Conservation (phyloP, 2,888 invertebrate genomes). For the Oscheius myriophilus region DNA sequence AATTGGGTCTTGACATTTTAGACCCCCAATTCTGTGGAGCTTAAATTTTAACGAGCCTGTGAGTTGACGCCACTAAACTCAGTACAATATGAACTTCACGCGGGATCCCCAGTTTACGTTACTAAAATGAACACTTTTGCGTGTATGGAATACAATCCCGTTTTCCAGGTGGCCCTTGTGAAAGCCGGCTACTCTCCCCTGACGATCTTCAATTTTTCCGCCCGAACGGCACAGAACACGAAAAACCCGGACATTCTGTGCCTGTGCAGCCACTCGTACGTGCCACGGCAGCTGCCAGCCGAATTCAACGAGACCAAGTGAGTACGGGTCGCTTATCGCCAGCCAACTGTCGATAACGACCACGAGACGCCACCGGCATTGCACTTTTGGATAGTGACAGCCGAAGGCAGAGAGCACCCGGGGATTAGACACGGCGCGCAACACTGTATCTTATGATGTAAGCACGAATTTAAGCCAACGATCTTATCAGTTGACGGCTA, state of each 20-base stretch:
- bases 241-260: constrained; percentile 68
- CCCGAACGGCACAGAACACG: constrained; percentile 68
- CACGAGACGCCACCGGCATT: neutral
- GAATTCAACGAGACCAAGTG: constrained; percentile 69
- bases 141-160: no score
- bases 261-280: constrained; percentile 65
- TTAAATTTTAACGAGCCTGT: no score
- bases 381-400: constrained; percentile 2
- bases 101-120: no score
- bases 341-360: constrained; percentile 1
- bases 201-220: constrained; percentile 70
- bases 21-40: no score
- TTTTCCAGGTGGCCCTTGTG: constrained; percentile 57
- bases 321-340: constrained; percentile 27
- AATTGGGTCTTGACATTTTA: no score
- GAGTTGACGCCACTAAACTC: no score
- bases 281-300: constrained; percentile 64
- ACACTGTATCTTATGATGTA: no score
- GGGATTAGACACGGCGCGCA: no score
- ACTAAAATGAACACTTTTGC: no score
- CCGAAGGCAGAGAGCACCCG: constrained; percentile 2
- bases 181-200: constrained; percentile 68
- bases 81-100: no score
- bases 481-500: no score
- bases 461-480: no score